A percentile compares a stretch with the other conserved stretches of the same genome.
These are phyloP conservation scores for Drosophila kanapiae DNA, from an alignment of 1,140 invertebrate genomes.

Conservation along the genomic window DNA sequence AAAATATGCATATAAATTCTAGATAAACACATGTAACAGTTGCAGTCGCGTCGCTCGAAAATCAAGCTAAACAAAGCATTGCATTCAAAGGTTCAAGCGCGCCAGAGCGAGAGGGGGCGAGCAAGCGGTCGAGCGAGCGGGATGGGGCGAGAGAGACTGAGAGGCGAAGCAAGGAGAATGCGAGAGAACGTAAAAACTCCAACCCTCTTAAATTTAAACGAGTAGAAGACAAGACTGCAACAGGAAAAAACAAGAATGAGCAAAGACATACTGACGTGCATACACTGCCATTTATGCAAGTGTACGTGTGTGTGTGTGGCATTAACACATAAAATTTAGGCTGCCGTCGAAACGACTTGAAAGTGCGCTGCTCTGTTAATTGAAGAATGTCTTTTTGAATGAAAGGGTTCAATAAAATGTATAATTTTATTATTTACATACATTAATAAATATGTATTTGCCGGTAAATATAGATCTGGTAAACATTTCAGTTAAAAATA, in stretches of 20 bases:
- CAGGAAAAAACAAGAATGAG: slow-evolving; percentile 63
- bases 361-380: slow-evolving; percentile 6
- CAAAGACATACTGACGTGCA: slow-evolving; percentile 43
- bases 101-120: slow-evolving; percentile 28
- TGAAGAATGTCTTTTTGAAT: not conserved
- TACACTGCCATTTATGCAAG: slow-evolving; percentile 33
- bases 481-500: not conserved
- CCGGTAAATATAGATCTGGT: too few species aligned
- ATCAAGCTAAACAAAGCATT: slow-evolving; percentile 75
- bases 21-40: slow-evolving; percentile 78
- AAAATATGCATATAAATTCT: slow-evolving; percentile 69
- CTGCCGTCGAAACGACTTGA: slow-evolving; percentile 25
- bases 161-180: slow-evolving; percentile 57
- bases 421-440: too few species aligned
- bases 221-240: slow-evolving; percentile 72
- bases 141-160: slow-evolving; percentile 10
- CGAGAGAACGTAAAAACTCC: slow-evolving; percentile 73
- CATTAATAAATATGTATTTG: not conserved
- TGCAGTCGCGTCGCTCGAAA: slow-evolving; percentile 57
- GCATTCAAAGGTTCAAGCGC: slow-evolving; percentile 65
- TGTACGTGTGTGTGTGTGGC: slow-evolving; percentile 33
- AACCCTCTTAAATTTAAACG: slow-evolving; percentile 77
- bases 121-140: slow-evolving; percentile 25
- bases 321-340: slow-evolving; percentile 45
- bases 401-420: not conserved